phyloP scores from a whole-genome alignment of 2,797 vertebrate species.

The Pterois miles region DNA sequence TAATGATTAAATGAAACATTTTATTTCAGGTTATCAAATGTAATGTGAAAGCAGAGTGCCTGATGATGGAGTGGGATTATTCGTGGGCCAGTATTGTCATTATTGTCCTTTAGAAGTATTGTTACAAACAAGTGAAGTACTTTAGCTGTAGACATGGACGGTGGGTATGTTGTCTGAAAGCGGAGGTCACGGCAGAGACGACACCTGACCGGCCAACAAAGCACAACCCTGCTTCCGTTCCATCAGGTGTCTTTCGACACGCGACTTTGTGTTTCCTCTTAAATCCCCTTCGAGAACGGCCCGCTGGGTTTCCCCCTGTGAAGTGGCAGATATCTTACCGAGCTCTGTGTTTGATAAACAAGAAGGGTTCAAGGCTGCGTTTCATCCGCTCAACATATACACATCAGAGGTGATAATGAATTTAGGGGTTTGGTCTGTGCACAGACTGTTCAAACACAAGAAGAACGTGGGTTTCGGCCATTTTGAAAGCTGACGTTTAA shows the following conservation, averaged over 20 bases:
- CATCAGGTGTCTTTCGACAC: conserved; percentile 75
- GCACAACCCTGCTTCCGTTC: conserved; percentile 68
- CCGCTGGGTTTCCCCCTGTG: conserved; percentile 52
- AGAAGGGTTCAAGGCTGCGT: conserved; percentile 64
- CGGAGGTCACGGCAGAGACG: conserved; percentile 62
- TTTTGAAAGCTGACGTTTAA: not conserved
- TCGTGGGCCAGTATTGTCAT: no score
- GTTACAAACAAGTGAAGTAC: no score
- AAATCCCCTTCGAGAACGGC: conserved; percentile 54
- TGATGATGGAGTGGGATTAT: no score
- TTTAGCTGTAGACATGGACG: not conserved
- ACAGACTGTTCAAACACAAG: not conserved
- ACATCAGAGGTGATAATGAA: conserved; percentile 55
- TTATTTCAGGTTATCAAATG: no score
- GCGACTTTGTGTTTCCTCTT: conserved; percentile 64
- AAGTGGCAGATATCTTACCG: conserved; percentile 74
- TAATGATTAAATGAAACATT: no score
- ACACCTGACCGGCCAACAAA: conserved; percentile 81
- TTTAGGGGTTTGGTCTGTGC: not conserved
- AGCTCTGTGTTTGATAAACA: conserved; percentile 79
- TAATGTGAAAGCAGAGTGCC: no score
- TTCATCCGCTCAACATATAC: conserved; percentile 61
- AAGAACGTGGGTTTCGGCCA: not conserved
- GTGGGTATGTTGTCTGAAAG: conserved; percentile 25
- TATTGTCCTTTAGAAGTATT: no score